Evolutionary conservation across 2,888 invertebrate genomes (phyloP), one percentile per base, ranked within the genome.

Genomic region (Liodrosophila aerea): DNA sequence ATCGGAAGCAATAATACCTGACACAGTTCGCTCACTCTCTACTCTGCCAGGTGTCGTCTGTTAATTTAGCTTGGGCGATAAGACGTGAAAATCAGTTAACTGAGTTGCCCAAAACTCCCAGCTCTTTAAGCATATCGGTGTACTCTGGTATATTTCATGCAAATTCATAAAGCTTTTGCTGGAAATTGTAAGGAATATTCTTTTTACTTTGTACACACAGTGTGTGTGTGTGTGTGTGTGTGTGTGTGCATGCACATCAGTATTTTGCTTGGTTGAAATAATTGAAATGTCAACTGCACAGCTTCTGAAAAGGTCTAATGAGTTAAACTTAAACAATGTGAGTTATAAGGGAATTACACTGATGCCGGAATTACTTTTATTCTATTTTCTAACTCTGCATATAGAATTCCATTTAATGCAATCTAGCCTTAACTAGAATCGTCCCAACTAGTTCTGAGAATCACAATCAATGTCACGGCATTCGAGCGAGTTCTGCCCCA

Each of bases 1-100:
- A 85, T 82, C 73, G 81, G 81, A 81, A 85, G 85, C 69, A 81
- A 85, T 81, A 85, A 85, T 66, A 66, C 59, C 49, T 56, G 53
- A 49, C 11, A 31, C 27, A 62, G 40, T 12, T 39, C 39, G 18
- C 36, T 18, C 30, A 18, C 2, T 33, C 39, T 22, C 11, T 11
- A 4, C 5, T 36, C 31, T 18, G 22, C 7, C 15, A 31, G 46
- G 33, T 54, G 62, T 12, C 34, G 63, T 56, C 75, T 71, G 75
- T 73, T 75, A 71, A 73, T 71, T 73, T 83, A 61, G 33, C 49
- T 51, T 50, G 7, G 16, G 63, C 64, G 77, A 78, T 78, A 78
- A 83, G 69, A 53, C 47, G 27, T 8, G 27, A 11, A 22, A 45
- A 47, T 18, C 64, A 44, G 57, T 41, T 39, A 59, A 49, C 64